Base-by-base conservation (phyloP, 2,888 invertebrate genomes). In the Saturnia pavonia region DNA sequence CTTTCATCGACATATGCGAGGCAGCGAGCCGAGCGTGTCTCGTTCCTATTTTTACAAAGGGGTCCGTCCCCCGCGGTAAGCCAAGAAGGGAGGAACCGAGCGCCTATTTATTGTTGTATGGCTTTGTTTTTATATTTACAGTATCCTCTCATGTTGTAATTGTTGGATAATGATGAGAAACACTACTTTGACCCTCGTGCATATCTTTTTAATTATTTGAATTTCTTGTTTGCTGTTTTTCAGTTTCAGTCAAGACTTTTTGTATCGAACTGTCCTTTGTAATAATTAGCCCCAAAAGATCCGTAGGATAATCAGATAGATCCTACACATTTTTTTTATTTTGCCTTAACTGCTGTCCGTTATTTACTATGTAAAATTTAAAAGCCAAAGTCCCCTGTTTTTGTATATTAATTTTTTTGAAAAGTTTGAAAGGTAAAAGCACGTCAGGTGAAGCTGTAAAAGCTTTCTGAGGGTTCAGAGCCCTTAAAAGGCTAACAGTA, bases 101-200 rank as follows among this genome's bases (percentile, higher is more conserved):
- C 75, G 77, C 77, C 87, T 89, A 88, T 90, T 91, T 90, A 91
- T 91, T 88, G 87, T 85, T 82, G 82, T 85, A 83, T 83, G 86
- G 86, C 82, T 89, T 88, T 91, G 90, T 90, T 91, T 91, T 91
- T 91, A 90, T 90, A 79, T 84, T 88, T 88, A n/a, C n/a, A n/a
- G 87, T 86, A 86, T 85, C 82, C 78, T 81, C 83, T 85, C 80
- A 82, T 85, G 81, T 85, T 87, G 87, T 91, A 90, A 91, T 91
- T 89, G 89, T 82, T 83, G 82, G 80, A 87, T 91, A 91, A 91
- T 91, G 88, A 89, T 87, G 65, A 65, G 40, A 65, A 11, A 65
- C 40, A 60, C 27, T 27, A 60, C 25, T 57, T 60, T 14, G 27
- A 12, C 27, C 14, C 27, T 60, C 25, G 14, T 60, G 14, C 11